Conservation (phyloP, 2,888 invertebrate species). For the Eupithecia pulchellata region DNA sequence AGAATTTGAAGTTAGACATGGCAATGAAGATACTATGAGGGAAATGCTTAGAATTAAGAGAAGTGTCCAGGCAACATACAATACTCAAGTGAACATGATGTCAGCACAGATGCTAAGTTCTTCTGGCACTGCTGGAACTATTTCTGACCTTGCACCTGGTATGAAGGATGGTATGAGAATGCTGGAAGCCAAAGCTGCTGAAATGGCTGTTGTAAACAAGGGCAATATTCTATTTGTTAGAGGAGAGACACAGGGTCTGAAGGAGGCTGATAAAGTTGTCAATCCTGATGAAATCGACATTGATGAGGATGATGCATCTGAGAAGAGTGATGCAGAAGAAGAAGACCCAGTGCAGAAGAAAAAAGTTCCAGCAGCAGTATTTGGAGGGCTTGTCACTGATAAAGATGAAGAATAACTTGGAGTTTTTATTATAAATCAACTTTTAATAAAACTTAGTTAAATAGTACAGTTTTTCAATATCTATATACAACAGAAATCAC, state of each 20-base stretch:
- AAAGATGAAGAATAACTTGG: slow-evolving; percentile 48
- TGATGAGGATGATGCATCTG: slow-evolving; percentile 87
- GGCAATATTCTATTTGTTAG: slow-evolving; percentile 93
- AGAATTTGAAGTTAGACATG: slow-evolving; percentile 99
- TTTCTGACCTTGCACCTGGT: slow-evolving; percentile 90
- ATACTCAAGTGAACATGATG: slow-evolving; percentile 99
- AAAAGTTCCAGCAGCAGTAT: slow-evolving; percentile 95
- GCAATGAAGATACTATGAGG: slow-evolving; percentile 99
- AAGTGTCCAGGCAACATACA: slow-evolving; percentile 98
- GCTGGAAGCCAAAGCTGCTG: slow-evolving; percentile 93
- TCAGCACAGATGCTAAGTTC: slow-evolving; percentile 98
- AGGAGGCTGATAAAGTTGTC: slow-evolving; percentile 88
- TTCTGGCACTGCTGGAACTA: slow-evolving; percentile 87
- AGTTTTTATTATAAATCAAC: slow-evolving; percentile 62
- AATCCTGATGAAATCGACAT: slow-evolving; percentile 96
- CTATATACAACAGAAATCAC: slow-evolving; percentile 76
- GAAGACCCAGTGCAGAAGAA: slow-evolving; percentile 93
- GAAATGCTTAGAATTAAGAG: slow-evolving; percentile 99
- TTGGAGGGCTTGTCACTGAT: slow-evolving; percentile 89
- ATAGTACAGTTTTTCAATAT: slow-evolving; percentile 63
- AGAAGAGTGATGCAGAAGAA: slow-evolving; percentile 85
- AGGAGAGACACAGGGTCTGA: slow-evolving; percentile 92
- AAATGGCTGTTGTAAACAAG: slow-evolving; percentile 85
- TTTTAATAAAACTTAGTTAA: slow-evolving; percentile 68
- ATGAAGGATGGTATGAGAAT: slow-evolving; percentile 95